Evolutionary conservation across 2,888 invertebrate species (phyloP).

Genomic region (Exocentrus adspersus): DNA sequence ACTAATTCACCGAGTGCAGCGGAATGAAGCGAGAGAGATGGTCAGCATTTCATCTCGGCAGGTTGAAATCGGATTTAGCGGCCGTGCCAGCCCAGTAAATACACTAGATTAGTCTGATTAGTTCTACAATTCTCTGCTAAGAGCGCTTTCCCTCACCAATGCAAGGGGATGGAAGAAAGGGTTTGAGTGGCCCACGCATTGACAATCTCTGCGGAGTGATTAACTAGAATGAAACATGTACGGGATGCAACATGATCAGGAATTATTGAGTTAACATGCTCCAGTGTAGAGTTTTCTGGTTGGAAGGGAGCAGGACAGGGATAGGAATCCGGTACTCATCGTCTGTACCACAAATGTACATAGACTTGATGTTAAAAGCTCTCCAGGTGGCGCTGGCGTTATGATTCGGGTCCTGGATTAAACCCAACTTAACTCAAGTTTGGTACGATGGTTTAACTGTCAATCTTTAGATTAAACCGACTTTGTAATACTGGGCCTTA

Average conservation of each 20-base stretch:
- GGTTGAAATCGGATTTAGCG: constrained; percentile 37
- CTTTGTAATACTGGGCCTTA: too few species aligned
- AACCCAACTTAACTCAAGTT: too few species aligned
- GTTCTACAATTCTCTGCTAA: constrained; percentile 54
- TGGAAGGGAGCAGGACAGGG: too few species aligned
- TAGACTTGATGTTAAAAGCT: too few species aligned
- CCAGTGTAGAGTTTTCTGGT: too few species aligned
- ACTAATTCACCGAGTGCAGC: constrained; percentile 31
- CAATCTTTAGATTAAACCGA: too few species aligned
- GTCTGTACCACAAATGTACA: too few species aligned
- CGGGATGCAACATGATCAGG: not conserved
- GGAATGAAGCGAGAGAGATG: constrained; percentile 25
- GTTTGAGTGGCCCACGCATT: constrained; percentile 48
- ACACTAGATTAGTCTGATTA: constrained; percentile 60
- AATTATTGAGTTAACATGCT: constrained; percentile 2
- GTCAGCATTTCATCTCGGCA: constrained; percentile 38
- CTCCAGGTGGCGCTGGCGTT: too few species aligned
- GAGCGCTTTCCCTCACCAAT: constrained; percentile 38
- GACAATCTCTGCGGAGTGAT: constrained; percentile 32
- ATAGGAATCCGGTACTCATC: too few species aligned
- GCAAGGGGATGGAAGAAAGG: constrained; percentile 40
- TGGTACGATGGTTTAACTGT: too few species aligned
- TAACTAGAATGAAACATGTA: constrained; percentile 12
- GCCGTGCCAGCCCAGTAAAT: constrained; percentile 56
- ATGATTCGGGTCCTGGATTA: too few species aligned